Base-by-base conservation (phyloP, 2,113 vertebrate species). In the Eclectus roratus region DNA sequence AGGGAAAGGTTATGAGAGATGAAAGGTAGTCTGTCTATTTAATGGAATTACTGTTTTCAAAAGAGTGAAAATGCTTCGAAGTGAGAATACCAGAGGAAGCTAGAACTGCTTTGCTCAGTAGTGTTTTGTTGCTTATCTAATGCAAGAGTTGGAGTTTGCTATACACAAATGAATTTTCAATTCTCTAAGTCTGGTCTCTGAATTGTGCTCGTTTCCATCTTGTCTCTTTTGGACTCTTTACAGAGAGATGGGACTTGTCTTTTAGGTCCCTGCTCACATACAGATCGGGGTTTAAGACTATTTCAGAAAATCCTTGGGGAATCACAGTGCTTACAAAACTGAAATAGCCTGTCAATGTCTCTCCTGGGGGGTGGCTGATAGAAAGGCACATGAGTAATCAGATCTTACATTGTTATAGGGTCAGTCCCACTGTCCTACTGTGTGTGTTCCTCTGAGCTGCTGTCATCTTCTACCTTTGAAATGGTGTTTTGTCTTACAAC, bases 121-220 rank as follows among this genome's bases (percentile, higher is more conserved):
- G 31, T 2, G 1, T 68, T 82, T 58, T 72, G 27, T 66, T 1
- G 0, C 9, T 12, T 58, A 8, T 28, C 4, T 55, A 49, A 23
- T 37, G 27, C 33, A 25, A 29, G 52, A 74, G 37, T 31, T 19
- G 12, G 41, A 29, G 19, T 85, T 46, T 35, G 33, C 7, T 20
- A 13, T 44, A 24, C 0, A 0, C 3, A 8, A 69, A 15, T 43
- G 23, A 29, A 52, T 52, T 43, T 69, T 58, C 33, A 31, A 0
- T 80, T 86, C 17, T 41, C 2, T 7, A 21, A 43, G 9, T 39
- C 25, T 69, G 43, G 16, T 13, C 11, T 88, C 41, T 70, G 33
- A 49, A 56, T 11, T 6, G 4, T 28, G 37, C 33, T 53, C 0
- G 9, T 73, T 78, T 61, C 33, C 14, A 4, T 24, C 3, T 2